These are phyloP conservation scores for Cherax quadricarinatus DNA, from an alignment of 1,140 invertebrate genomes.

Conservation along the genomic window DNA sequence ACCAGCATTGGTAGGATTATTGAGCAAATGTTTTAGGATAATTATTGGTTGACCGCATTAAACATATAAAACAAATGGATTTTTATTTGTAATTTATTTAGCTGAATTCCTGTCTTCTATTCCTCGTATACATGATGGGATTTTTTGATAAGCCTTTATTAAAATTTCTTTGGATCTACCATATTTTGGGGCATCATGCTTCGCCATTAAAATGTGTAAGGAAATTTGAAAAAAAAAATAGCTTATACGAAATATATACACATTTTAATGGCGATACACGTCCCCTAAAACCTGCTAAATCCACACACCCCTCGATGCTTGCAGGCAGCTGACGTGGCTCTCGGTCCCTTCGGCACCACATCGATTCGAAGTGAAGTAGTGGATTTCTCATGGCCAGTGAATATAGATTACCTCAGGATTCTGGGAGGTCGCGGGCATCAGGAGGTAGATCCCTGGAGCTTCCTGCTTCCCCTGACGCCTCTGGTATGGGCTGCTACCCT, in stretches of 20 bases:
- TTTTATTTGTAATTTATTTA: too few relatives aligned
- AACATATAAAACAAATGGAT: too few relatives aligned
- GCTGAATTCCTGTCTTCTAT: too few relatives aligned
- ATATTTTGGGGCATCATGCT: too few relatives aligned
- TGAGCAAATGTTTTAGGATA: too few relatives aligned
- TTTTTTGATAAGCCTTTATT: too few relatives aligned
- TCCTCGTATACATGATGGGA: too few relatives aligned
- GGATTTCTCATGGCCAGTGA: not conserved
- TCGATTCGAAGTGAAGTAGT: not conserved
- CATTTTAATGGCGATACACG: not conserved
- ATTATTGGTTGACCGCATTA: too few relatives aligned
- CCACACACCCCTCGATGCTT: not conserved
- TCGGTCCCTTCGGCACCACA: not conserved
- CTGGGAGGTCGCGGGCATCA: not conserved
- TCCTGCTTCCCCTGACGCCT: constrained; percentile 39
- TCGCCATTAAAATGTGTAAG: too few relatives aligned
- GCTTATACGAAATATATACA: not conserved
- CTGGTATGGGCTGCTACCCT: constrained; percentile 32
- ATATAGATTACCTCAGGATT: not conserved
- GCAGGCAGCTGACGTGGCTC: constrained; percentile 9
- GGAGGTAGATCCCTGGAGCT: constrained; percentile 38
- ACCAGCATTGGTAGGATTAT: too few relatives aligned
- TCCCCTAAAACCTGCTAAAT: not conserved
- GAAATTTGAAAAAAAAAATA: not conserved
- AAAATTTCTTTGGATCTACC: too few relatives aligned